Conservation (phyloP, 2,888 invertebrate species). For the Lordiphosa andalusiaca region DNA sequence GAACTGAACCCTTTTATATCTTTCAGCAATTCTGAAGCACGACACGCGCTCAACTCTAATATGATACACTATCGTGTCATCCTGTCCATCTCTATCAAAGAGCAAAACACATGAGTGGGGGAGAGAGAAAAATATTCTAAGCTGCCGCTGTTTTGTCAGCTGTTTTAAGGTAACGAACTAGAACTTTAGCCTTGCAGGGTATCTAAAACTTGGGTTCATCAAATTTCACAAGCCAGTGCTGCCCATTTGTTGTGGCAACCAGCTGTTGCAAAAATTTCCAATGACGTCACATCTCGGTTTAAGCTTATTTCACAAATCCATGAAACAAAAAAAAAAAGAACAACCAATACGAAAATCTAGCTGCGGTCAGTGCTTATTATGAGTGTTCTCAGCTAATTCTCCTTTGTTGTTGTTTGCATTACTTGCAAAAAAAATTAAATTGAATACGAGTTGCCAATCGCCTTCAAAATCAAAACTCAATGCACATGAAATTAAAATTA, state of each 20-base stretch:
- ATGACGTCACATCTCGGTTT: conserved; percentile 53
- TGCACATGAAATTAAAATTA: conserved; percentile 42
- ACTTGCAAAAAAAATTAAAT: conserved; percentile 39
- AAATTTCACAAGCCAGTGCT: conserved; percentile 3
- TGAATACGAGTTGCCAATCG: conserved; percentile 40
- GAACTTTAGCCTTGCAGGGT: neutral
- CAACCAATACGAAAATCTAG: conserved; percentile 11
- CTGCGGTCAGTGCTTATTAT: neutral
- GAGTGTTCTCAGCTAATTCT: conserved; percentile 1
- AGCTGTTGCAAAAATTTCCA: conserved; percentile 22
- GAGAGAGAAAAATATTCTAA: too few relatives aligned
- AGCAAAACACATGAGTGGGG: neutral
- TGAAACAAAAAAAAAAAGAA: conserved; percentile 23
- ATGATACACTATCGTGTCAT: too few relatives aligned
- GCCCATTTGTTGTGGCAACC: conserved; percentile 5
- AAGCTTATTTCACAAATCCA: conserved; percentile 49
- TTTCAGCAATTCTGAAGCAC: too few relatives aligned
- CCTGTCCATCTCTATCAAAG: neutral
- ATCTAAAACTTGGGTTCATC: neutral
- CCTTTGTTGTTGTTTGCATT: conserved; percentile 26
- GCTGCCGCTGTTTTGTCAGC: too few relatives aligned
- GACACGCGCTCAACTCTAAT: too few relatives aligned
- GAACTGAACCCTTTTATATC: too few relatives aligned
- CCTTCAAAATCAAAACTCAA: conserved; percentile 40
- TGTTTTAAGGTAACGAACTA: too few relatives aligned